Evolutionary conservation across 2,797 vertebrate genomes (phyloP).

Genomic region (Chloroceryle inda): DNA sequence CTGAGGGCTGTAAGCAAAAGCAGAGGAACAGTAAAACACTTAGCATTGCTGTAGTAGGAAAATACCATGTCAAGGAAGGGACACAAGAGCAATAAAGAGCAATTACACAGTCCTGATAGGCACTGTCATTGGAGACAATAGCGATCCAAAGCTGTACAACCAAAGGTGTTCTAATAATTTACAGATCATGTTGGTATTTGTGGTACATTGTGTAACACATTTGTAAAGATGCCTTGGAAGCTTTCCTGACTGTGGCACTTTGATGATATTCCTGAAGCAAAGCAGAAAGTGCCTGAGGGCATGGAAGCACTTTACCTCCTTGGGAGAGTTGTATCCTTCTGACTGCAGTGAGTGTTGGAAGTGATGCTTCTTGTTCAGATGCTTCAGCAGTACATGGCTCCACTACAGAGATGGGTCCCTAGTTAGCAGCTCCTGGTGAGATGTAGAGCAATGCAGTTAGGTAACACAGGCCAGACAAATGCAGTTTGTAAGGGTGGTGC

Average conservation of each 20-base stretch:
- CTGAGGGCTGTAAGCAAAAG: not conserved
- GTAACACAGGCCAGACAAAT: not conserved
- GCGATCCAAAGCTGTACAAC: not conserved
- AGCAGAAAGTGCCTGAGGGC: not conserved
- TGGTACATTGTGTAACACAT: not conserved
- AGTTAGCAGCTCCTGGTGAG: not conserved
- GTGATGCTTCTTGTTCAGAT: not conserved
- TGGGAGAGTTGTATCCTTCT: not conserved
- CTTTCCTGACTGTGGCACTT: not conserved
- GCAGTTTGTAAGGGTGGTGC: not conserved
- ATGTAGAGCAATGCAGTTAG: not conserved
- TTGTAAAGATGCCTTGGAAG: not conserved
- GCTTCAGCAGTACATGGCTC: not conserved
- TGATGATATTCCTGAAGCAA: not conserved
- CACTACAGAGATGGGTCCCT: not conserved
- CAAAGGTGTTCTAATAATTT: not conserved
- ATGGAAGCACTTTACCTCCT: not conserved
- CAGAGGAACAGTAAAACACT: not conserved
- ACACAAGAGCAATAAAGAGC: not conserved
- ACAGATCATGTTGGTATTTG: not conserved
- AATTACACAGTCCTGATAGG: not conserved
- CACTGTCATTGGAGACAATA: not conserved
- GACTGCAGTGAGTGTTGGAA: not conserved
- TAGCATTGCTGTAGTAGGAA: not conserved
- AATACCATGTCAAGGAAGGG: not conserved